Conservation (phyloP, 2,888 invertebrate genomes). For the Dolichopus griseipennis region DNA sequence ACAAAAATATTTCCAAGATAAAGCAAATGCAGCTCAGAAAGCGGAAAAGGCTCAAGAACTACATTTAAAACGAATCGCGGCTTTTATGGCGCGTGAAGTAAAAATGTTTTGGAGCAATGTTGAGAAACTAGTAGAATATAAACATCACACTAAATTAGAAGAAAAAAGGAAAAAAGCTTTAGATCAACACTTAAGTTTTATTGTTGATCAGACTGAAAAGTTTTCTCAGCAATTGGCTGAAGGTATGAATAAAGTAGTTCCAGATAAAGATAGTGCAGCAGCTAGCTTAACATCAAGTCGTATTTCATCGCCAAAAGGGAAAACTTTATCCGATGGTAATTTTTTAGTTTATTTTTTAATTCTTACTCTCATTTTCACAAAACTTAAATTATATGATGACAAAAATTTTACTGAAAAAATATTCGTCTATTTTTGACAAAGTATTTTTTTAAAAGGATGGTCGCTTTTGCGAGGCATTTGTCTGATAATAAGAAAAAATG, state of each 20-base stretch:
- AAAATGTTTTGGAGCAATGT: conserved; percentile 93
- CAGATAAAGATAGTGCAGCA: conserved; percentile 30
- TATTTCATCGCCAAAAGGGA: conserved; percentile 43
- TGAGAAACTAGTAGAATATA: conserved; percentile 93
- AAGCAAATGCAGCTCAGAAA: conserved; percentile 76
- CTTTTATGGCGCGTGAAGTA: conserved; percentile 86
- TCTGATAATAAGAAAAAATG: conserved; percentile 29
- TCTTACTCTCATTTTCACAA: not conserved
- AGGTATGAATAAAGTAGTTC: conserved; percentile 58
- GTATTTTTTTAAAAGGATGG: conserved; percentile 28
- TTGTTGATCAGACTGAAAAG: conserved; percentile 96
- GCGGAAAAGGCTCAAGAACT: conserved; percentile 88
- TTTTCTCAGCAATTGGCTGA: conserved; percentile 87
- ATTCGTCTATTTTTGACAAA: conserved; percentile 37
- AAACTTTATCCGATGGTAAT: conserved; percentile 47
- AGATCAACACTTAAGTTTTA: conserved; percentile 93
- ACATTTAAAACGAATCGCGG: conserved; percentile 75
- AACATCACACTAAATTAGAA: conserved; percentile 84
- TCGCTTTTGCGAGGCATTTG: conserved; percentile 43
- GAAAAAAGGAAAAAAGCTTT: conserved; percentile 90
- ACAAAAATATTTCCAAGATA: conserved; percentile 85
- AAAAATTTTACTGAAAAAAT: conserved; percentile 35
- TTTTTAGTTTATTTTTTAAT: conserved; percentile 9
- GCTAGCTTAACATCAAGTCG: conserved; percentile 46
- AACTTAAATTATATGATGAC: conserved; percentile 32